phyloP scores from a whole-genome alignment of 2,797 vertebrate species.

The Urophycis tenuis region DNA sequence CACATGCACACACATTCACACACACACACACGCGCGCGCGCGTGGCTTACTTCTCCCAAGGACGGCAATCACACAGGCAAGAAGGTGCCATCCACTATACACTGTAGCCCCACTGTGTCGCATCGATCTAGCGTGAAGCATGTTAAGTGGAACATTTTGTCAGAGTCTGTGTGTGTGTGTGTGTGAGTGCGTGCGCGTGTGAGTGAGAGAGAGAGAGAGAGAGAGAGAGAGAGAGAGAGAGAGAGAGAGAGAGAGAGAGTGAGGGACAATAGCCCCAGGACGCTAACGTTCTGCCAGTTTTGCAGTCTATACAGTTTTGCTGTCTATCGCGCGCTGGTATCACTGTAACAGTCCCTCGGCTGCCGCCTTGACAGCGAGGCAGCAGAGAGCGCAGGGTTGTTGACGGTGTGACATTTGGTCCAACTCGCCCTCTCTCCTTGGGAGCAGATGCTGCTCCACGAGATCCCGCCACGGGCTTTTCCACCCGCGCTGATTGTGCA shows the following conservation, averaged over 20 bases:
- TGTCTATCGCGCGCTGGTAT: conserved; percentile 27
- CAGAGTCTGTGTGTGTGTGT: conserved; percentile 14
- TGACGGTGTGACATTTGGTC: background rate
- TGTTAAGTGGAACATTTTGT: conserved; percentile 29
- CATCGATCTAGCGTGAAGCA: conserved; percentile 33
- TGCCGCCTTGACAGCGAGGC: conserved; percentile 32
- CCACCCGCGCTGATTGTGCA: conserved; percentile 11
- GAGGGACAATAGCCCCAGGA: conserved; percentile 20
- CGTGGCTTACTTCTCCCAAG: background rate
- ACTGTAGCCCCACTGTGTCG: conserved; percentile 6
- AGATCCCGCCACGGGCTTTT: conserved; percentile 7
- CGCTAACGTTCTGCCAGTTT: conserved; percentile 40
- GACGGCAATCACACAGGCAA: background rate
- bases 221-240: conserved; percentile 9
- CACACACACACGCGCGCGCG: background rate
- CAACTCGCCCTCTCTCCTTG: conserved; percentile 11
- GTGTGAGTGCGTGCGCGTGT: background rate
- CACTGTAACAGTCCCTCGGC: conserved; percentile 33
- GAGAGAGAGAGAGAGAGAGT: background rate
- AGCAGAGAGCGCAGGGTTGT: conserved; percentile 21
- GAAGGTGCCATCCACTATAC: background rate
- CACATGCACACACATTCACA: background rate
- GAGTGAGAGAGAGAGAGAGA: conserved; percentile 19
- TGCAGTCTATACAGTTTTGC: conserved; percentile 16
- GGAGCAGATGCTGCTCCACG: conserved; percentile 9